These are phyloP conservation scores for Synergus itoensis DNA, from an alignment of 2,888 invertebrate genomes.

Conservation along the genomic window DNA sequence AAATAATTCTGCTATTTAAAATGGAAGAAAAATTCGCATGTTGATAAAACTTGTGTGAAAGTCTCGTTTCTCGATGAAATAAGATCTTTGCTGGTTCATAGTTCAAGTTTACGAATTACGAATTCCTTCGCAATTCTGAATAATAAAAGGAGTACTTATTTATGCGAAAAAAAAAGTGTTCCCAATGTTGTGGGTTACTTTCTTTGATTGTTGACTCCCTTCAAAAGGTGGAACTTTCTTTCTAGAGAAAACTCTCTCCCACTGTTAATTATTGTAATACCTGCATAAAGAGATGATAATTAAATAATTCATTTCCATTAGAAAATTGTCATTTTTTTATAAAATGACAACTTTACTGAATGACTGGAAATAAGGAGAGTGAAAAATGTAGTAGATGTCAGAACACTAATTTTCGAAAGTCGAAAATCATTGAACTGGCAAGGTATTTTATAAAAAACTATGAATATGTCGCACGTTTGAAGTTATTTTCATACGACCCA, in stretches of 20 bases:
- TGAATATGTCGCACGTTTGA: background rate
- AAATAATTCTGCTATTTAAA: background rate
- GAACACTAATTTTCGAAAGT: background rate
- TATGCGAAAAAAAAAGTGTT: background rate
- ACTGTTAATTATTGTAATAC: background rate
- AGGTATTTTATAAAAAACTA: background rate
- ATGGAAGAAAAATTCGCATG: background rate
- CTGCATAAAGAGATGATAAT: background rate
- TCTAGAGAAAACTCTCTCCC: background rate
- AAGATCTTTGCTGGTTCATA: background rate
- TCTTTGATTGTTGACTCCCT: background rate
- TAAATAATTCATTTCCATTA: background rate
- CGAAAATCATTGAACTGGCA: background rate
- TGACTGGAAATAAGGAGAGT: background rate
- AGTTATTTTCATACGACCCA: background rate
- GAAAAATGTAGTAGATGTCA: background rate
- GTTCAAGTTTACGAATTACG: background rate
- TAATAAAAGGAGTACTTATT: background rate
- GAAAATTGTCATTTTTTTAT: background rate
- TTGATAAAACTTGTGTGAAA: background rate
- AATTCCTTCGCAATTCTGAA: background rate
- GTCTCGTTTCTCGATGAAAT: background rate
- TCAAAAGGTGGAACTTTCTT: background rate
- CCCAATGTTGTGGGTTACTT: background rate
- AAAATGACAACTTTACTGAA: background rate